Evolutionary conservation across 2,797 vertebrate genomes (phyloP), one percentile per base, ranked within the genome.

Genomic region (Ctenosaura bakeri): DNA sequence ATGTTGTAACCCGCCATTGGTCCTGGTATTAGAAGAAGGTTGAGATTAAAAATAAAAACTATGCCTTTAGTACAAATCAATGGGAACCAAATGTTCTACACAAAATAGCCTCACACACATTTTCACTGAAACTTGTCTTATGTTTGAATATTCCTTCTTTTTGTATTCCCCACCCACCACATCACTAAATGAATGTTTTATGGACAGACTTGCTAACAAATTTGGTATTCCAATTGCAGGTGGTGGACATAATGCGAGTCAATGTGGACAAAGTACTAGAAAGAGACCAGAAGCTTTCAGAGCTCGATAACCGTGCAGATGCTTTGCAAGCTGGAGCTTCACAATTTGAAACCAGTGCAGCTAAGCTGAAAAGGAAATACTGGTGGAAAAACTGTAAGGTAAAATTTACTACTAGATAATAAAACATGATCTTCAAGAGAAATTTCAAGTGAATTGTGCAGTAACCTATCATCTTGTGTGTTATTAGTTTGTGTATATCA

Each of bases 371-470:
- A 93, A 96, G 97, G 85, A 97, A 97, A 96, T 96, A 97, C 88
- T 97, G 97, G 97, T 97, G 97, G 97, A 97, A 96, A 94, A 97
- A 97, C 81, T 97, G 97, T 95, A 97, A 97, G 97, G 97, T 97
- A 94, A 95, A 89, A 32, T 26, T 71, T 56, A 22, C 26, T 42
- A 46, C 22, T 13, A 26, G 32, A 20, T n/a, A 6, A 1, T n/a
- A 79, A 52, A 69, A 50, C 6, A 16, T 16, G 22, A 9, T n/a
- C 56, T 32, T 59, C 66, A 69, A 69, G 66, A 32, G 29, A 32
- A 69, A 73, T 56, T 71, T 73, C 80, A 83, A 76, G 38, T 26
- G 32, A 8, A 62, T 76, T 9, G 56, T 35, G 18, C 29, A 83
- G 35, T 74, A 8, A 38, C 64, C 88, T 87, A 69, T 79, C 42